These are phyloP conservation scores for Gallinago undulata DNA, from an alignment of 2,113 vertebrate genomes.

Conservation along the genomic window DNA sequence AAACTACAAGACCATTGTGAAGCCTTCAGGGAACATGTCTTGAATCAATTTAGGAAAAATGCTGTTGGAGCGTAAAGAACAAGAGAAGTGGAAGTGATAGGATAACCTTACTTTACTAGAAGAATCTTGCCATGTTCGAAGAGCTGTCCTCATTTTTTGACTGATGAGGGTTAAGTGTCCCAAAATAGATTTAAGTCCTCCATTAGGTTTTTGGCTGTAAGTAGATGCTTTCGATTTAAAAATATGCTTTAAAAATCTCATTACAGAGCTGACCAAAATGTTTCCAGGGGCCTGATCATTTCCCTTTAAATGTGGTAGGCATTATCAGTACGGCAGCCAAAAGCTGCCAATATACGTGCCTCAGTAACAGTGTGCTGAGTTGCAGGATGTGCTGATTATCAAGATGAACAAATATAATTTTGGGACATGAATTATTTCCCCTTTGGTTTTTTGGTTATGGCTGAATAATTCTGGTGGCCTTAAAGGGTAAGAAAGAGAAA, in stretches of 20 bases:
- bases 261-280: background rate
- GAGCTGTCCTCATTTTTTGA: slow-evolving; percentile 30
- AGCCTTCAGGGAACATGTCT: slow-evolving; percentile 41
- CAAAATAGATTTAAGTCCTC: background rate
- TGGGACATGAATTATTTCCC: background rate
- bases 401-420: background rate
- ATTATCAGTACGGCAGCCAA: background rate
- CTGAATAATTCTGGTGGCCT: background rate
- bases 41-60: slow-evolving; percentile 33
- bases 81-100: slow-evolving; percentile 56
- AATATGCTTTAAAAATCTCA: background rate
- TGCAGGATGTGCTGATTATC: background rate
- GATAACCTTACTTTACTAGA: slow-evolving; percentile 1
- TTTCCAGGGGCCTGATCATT: background rate
- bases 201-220: background rate
- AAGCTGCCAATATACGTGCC: background rate
- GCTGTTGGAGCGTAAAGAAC: slow-evolving; percentile 46
- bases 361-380: background rate
- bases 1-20: background rate
- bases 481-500: background rate
- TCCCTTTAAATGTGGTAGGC: background rate
- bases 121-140: slow-evolving; percentile 19
- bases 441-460: background rate
- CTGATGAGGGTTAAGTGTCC: background rate
- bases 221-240: background rate